Evolutionary conservation across 2,888 invertebrate genomes (phyloP).

Genomic region (Cataglyphis livida): DNA sequence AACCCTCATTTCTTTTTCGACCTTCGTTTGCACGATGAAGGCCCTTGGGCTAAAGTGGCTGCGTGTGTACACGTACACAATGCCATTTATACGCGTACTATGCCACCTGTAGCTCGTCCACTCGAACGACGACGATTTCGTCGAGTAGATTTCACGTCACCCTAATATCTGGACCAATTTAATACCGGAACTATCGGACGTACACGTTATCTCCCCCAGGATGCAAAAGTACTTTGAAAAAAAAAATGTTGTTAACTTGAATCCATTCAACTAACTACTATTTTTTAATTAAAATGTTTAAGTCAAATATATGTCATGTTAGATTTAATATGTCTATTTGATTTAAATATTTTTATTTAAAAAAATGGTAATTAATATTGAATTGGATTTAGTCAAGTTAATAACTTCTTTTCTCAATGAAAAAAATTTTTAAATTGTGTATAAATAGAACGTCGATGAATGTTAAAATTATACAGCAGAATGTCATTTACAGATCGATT

Average conservation of each 20-base stretch:
- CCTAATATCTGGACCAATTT: constrained; percentile 25
- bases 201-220: not conserved
- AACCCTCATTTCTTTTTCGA: not conserved
- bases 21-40: constrained; percentile 34
- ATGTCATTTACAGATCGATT: not conserved
- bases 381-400: too few species aligned
- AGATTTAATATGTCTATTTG: too few species aligned
- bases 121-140: constrained; percentile 51
- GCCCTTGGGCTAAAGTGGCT: constrained; percentile 50
- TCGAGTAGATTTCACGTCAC: constrained; percentile 50
- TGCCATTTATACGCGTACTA: constrained; percentile 45
- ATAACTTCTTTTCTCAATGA: too few species aligned
- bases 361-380: too few species aligned
- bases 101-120: constrained; percentile 77
- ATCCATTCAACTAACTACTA: too few species aligned
- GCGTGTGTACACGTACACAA: constrained; percentile 50
- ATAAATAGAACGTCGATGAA: not conserved
- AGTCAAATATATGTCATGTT: too few species aligned
- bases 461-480: not conserved
- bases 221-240: not conserved
- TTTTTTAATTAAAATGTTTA: too few species aligned
- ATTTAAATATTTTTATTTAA: too few species aligned
- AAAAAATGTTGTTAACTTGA: too few species aligned
- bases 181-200: constrained; percentile 27
- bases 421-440: constrained; percentile 10